These are phyloP conservation scores for Apostichopus leukothele DNA, from an alignment of 53 echinoderm and acorn worm species.

Conservation along the genomic window DNA sequence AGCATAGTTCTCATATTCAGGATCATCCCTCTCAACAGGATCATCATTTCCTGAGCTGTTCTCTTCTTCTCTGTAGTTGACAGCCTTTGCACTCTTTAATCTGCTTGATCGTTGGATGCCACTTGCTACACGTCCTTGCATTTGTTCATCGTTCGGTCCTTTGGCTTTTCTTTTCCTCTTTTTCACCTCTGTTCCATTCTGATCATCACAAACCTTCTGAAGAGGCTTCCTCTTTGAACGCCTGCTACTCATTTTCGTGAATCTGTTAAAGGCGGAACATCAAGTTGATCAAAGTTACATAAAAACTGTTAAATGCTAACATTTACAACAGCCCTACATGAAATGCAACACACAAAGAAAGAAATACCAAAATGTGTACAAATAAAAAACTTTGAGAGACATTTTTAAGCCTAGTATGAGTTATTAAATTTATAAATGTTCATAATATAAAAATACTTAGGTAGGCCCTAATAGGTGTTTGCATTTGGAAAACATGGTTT, in stretches of 20 bases:
- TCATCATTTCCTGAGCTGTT: neutral
- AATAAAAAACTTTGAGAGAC: too few species aligned
- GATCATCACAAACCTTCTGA: neutral
- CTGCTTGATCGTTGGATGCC: neutral
- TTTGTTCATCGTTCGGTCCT: neutral
- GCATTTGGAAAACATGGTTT: too few species aligned
- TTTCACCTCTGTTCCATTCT: neutral
- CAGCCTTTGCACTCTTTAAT: neutral
- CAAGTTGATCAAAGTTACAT: neutral
- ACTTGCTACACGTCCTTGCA: neutral
- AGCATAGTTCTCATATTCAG: neutral
- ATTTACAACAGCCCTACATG: too few species aligned
- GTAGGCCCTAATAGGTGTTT: too few species aligned
- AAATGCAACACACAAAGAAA: neutral
- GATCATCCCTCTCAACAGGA: neutral
- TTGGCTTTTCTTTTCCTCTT: constrained; percentile 11
- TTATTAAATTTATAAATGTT: too few species aligned
- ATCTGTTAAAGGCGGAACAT: neutral
- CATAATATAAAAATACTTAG: too few species aligned
- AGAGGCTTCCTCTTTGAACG: constrained; percentile 1
- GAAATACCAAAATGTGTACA: neutral
- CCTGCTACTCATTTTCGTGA: neutral
- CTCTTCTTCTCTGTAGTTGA: neutral
- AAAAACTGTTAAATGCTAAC: neutral
- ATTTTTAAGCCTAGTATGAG: too few species aligned